Evolutionary conservation across 1,140 invertebrate genomes (phyloP).

Genomic region (Diachasmimorpha longicaudata): DNA sequence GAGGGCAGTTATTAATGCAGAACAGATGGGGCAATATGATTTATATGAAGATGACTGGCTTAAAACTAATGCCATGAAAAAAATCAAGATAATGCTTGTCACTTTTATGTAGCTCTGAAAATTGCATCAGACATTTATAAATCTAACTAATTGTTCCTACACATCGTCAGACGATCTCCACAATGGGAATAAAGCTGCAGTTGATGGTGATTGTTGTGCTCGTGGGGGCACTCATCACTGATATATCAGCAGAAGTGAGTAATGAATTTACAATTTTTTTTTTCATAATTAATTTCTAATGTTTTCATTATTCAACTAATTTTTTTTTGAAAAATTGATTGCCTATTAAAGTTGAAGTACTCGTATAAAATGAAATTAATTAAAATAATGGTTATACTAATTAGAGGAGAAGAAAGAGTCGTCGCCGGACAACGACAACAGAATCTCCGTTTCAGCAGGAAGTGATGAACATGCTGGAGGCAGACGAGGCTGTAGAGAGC

Average conservation of each 20-base stretch:
- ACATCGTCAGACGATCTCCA: neutral
- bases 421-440: conserved; percentile 46
- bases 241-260: conserved; percentile 44
- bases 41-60: neutral
- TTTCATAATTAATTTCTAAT: neutral
- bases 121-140: too few relatives aligned
- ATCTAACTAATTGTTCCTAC: too few relatives aligned
- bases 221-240: conserved; percentile 35
- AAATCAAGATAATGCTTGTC: neutral
- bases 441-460: conserved; percentile 48
- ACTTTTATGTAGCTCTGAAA: too few relatives aligned
- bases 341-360: too few relatives aligned
- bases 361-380: neutral
- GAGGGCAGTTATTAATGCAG: neutral
- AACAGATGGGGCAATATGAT: neutral
- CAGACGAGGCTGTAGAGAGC: conserved; percentile 44
- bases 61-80: neutral
- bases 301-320: neutral
- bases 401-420: conserved; percentile 36
- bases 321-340: neutral
- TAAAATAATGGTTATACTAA: neutral
- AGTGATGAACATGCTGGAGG: conserved; percentile 53
- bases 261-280: neutral
- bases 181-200: conserved; percentile 25
- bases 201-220: conserved; percentile 39